phyloP scores from a whole-genome alignment of 2,113 vertebrate genomes.

The Crotophaga sulcirostris region DNA sequence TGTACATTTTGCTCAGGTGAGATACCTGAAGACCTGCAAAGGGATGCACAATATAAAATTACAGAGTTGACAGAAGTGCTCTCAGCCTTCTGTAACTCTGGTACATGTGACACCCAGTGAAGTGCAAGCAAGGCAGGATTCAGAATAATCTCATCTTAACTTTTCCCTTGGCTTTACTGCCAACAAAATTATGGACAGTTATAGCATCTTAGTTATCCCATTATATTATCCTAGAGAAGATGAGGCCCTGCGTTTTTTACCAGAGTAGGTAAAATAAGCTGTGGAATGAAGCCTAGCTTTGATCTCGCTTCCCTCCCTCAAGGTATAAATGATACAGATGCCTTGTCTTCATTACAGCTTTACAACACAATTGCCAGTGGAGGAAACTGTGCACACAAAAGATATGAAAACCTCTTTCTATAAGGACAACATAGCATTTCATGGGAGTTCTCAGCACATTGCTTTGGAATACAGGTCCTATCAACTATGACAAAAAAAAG shows the following conservation, averaged over 20 bases:
- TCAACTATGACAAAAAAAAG: neutral
- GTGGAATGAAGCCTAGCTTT: neutral
- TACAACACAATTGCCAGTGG: neutral
- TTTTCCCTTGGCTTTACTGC: neutral
- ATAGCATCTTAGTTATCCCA: neutral
- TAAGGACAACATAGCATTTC: neutral
- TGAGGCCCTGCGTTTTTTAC: neutral
- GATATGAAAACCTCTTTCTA: neutral
- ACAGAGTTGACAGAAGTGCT: neutral
- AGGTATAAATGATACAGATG: neutral
- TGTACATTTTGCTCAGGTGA: neutral
- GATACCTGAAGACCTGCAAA: neutral
- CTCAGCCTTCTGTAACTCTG: neutral
- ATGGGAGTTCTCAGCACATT: neutral
- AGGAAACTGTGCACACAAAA: neutral
- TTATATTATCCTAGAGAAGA: neutral
- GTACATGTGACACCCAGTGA: neutral
- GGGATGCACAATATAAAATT: neutral
- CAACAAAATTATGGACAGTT: neutral
- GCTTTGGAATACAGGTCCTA: neutral
- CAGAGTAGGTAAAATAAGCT: neutral
- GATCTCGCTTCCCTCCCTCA: neutral
- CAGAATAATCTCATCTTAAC: neutral
- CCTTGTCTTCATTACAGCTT: neutral
- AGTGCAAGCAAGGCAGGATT: neutral